Percentiles rank a stretch among this genome's conserved stretches.
phyloP scores from a whole-genome alignment of 2,888 invertebrate species.

The Polia nebulosa region DNA sequence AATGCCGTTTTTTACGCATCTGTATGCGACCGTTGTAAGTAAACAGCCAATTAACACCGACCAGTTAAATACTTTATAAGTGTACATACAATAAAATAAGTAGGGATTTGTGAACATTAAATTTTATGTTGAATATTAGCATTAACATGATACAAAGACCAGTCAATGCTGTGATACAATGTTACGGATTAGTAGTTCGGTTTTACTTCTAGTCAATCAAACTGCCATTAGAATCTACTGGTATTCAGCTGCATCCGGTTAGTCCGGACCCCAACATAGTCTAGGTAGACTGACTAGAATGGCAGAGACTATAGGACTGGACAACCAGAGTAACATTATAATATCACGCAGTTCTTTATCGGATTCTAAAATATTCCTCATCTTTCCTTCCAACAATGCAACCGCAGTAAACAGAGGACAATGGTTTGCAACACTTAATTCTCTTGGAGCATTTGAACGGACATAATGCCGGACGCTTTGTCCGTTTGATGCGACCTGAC shows the following conservation, averaged over 20 bases:
- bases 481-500: slow-evolving; percentile 35
- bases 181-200: slow-evolving; percentile 8
- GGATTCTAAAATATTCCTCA: slow-evolving; percentile 9
- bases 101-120: slow-evolving; percentile 26
- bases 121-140: slow-evolving; percentile 18
- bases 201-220: slow-evolving; percentile 1
- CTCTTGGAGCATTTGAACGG: slow-evolving; percentile 42
- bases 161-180: slow-evolving; percentile 2
- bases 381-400: slow-evolving; percentile 26
- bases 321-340: neutral
- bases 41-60: slow-evolving; percentile 58
- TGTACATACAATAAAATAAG: slow-evolving; percentile 47
- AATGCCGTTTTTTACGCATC: slow-evolving; percentile 55
- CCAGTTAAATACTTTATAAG: slow-evolving; percentile 53
- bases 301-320: neutral
- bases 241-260: too few relatives aligned
- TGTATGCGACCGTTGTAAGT: slow-evolving; percentile 52
- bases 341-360: neutral
- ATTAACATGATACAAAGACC: slow-evolving; percentile 2
- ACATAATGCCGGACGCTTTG: slow-evolving; percentile 38
- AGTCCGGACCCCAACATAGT: too few relatives aligned
- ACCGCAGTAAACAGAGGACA: slow-evolving; percentile 36
- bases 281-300: too few relatives aligned
- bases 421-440: slow-evolving; percentile 39
- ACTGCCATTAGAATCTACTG: too few relatives aligned